phyloP scores from a whole-genome alignment of 2,888 invertebrate species.

The Octodonta nipae region DNA sequence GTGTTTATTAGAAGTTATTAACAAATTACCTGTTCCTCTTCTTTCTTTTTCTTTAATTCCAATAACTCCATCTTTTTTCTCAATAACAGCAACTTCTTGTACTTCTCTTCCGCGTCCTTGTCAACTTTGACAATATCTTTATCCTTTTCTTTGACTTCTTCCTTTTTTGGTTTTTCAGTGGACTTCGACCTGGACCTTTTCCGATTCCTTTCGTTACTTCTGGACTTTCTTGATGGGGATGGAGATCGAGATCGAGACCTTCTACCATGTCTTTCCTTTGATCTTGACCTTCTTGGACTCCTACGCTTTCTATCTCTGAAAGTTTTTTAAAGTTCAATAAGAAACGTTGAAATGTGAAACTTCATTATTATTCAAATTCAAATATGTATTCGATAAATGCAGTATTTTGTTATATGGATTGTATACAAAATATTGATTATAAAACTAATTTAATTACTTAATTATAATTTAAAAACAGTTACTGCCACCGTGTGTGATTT shows the following conservation, averaged over 20 bases:
- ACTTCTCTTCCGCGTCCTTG: slow-evolving; percentile 27
- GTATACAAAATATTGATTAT: too few relatives aligned
- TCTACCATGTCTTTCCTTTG: slow-evolving; percentile 20
- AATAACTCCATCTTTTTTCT: slow-evolving; percentile 49
- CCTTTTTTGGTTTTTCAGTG: slow-evolving; percentile 5
- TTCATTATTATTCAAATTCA: too few relatives aligned
- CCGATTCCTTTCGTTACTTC: slow-evolving; percentile 15
- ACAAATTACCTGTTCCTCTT: slow-evolving; percentile 30
- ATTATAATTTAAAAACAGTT: too few relatives aligned
- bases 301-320: too few relatives aligned
- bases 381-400: too few relatives aligned
- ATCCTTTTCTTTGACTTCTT: slow-evolving; percentile 8
- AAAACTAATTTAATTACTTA: too few relatives aligned
- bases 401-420: too few relatives aligned
- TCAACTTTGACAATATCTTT: slow-evolving; percentile 21
- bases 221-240: slow-evolving; percentile 8
- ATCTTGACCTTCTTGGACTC: slow-evolving; percentile 34
- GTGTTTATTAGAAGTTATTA: neutral
- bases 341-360: too few relatives aligned
- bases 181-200: slow-evolving; percentile 16
- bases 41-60: slow-evolving; percentile 43
- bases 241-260: slow-evolving; percentile 8
- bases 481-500: too few relatives aligned
- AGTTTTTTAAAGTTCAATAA: too few relatives aligned
- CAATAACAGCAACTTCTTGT: slow-evolving; percentile 36